Evolutionary conservation across 2,888 invertebrate species (phyloP).

Genomic region (Melangyna quadrimaculata): DNA sequence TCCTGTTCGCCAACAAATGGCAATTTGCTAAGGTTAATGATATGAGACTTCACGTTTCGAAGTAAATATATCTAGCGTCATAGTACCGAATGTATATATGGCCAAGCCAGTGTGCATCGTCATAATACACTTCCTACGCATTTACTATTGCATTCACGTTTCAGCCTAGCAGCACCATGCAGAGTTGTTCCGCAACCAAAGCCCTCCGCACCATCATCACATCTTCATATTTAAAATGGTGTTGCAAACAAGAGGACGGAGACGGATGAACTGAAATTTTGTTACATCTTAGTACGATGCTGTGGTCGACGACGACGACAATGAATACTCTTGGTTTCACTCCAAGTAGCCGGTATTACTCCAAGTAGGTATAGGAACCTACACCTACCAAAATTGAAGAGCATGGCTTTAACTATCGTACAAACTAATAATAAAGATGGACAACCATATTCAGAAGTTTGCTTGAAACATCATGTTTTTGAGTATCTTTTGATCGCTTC

Average conservation of each 20-base stretch:
- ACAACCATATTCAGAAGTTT: constrained; percentile 37
- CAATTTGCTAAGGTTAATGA: constrained; percentile 70
- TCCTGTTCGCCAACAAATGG: constrained; percentile 64
- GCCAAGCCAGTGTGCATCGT: neutral
- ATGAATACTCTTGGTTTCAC: constrained; percentile 62
- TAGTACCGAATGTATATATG: neutral
- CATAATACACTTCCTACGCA: constrained; percentile 57
- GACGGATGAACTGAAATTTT: neutral
- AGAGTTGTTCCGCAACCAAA: constrained; percentile 38
- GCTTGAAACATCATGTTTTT: constrained; percentile 33
- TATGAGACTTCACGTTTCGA: constrained; percentile 50
- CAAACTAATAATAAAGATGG: constrained; percentile 30
- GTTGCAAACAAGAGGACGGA: neutral
- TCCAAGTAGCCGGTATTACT: constrained; percentile 25
- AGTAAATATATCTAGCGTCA: neutral
- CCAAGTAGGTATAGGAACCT: too few relatives aligned
- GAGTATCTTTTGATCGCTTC: neutral
- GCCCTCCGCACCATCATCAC: constrained; percentile 1
- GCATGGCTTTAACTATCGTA: constrained; percentile 22
- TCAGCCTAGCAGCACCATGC: neutral
- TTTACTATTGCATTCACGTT: constrained; percentile 56
- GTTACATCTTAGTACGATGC: neutral
- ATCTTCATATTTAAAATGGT: constrained; percentile 37
- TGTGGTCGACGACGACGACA: neutral
- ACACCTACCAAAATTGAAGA: constrained; percentile 3